These are phyloP conservation scores for Rhagonycha lutea DNA, from an alignment of 2,888 invertebrate genomes.

Conservation along the genomic window DNA sequence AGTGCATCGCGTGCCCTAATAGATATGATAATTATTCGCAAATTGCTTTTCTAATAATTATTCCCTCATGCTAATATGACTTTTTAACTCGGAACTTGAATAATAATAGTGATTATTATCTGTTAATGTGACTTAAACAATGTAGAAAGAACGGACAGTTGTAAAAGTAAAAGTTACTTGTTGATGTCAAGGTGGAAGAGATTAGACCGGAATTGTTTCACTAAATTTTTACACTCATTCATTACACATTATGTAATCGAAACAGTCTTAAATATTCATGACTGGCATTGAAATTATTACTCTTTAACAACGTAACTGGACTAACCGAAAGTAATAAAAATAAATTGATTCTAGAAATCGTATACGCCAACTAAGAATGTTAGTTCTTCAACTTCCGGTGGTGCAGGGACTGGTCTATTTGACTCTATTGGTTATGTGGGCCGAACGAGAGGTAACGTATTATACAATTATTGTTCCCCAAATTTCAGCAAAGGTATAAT, in stretches of 20 bases:
- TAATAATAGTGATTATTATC: neutral
- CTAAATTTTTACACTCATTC: neutral
- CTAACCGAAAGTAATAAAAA: neutral
- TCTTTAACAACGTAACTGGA: neutral
- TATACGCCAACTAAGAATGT: slow-evolving; percentile 59
- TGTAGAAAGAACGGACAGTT: neutral
- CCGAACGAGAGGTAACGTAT: slow-evolving; percentile 65
- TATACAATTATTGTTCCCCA: neutral
- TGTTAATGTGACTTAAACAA: neutral
- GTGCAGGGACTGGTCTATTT: slow-evolving; percentile 68
- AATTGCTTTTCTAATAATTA: neutral
- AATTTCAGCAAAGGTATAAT: neutral
- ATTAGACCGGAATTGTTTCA: neutral
- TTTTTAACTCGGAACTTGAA: neutral
- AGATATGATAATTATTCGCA: neutral
- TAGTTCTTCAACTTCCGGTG: slow-evolving; percentile 72
- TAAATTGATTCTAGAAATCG: slow-evolving; percentile 54
- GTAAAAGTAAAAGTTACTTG: neutral
- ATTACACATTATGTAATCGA: neutral
- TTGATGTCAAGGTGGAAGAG: neutral
- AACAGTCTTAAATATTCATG: neutral
- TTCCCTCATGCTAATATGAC: neutral
- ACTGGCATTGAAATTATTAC: neutral
- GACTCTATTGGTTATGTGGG: slow-evolving; percentile 63
- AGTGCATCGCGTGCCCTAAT: neutral